These are phyloP conservation scores for Melinaea marsaeus DNA, from an alignment of 2,888 invertebrate genomes.

Conservation along the genomic window DNA sequence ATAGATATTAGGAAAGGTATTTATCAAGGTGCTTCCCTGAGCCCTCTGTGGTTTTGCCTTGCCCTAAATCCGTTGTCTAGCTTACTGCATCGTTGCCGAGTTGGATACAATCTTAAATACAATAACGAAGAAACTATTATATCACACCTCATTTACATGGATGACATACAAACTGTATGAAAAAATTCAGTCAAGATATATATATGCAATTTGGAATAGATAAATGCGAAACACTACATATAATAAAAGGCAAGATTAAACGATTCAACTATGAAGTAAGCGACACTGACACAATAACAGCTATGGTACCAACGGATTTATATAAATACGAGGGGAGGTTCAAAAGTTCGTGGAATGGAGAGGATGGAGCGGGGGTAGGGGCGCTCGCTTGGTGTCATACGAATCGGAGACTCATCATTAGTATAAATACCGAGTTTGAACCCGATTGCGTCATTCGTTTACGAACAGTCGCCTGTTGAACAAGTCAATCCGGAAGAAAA, in stretches of 20 bases:
- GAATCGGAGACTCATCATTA: too few species aligned
- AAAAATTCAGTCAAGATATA: slow-evolving; percentile 10
- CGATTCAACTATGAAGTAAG: slow-evolving; percentile 12
- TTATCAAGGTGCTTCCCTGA: slow-evolving; percentile 17
- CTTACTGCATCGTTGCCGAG: slow-evolving; percentile 2
- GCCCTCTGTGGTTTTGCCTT: slow-evolving; percentile 26
- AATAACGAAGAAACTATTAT: slow-evolving; percentile 4
- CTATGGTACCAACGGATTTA: slow-evolving; percentile 20
- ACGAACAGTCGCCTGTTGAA: too few species aligned
- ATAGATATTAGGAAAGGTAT: slow-evolving; percentile 10
- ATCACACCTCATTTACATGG: slow-evolving; percentile 16
- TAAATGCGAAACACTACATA: slow-evolving; percentile 20
- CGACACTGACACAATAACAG: slow-evolving; percentile 9
- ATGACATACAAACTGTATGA: slow-evolving; percentile 21
- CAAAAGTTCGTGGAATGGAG: too few species aligned
- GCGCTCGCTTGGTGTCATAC: too few species aligned
- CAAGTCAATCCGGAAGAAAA: too few species aligned
- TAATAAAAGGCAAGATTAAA: not conserved
- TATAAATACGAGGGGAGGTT: slow-evolving; percentile 19
- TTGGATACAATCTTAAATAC: slow-evolving; percentile 18
- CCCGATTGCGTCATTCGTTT: too few species aligned
- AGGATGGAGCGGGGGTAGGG: too few species aligned
- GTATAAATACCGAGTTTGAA: too few species aligned
- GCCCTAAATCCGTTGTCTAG: slow-evolving; percentile 24
- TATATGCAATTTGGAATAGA: slow-evolving; percentile 25